phyloP scores from a whole-genome alignment of 2,797 vertebrate species.

The Octomys mimax region DNA sequence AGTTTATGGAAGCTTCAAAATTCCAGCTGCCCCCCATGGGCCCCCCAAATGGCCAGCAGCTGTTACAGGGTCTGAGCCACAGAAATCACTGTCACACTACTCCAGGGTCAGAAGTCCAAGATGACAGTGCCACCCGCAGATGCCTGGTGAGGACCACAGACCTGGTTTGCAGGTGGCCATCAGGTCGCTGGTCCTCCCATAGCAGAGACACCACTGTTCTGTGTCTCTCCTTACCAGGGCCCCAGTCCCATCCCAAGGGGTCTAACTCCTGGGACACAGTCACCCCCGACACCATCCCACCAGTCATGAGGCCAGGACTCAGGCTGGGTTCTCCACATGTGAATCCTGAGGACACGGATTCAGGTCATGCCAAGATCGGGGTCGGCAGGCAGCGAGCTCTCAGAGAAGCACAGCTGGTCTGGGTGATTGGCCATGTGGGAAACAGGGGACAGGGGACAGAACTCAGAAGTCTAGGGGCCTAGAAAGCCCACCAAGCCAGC shows the following conservation, averaged over 20 bases:
- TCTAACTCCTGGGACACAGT: background rate
- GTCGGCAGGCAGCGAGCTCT: background rate
- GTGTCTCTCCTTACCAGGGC: background rate
- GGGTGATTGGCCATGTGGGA: fast-evolving
- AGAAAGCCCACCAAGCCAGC: background rate
- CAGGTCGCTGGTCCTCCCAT: background rate
- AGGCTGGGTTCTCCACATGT: fast-evolving
- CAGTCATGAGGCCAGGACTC: no score
- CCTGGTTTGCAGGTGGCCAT: background rate
- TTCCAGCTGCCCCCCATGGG: background rate
- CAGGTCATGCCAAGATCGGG: background rate
- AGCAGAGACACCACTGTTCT: no score
- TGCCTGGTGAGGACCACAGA: no score
- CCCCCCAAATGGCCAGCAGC: fast-evolving
- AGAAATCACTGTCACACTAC: background rate
- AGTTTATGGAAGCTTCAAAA: constrained; percentile 1
- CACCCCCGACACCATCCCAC: background rate
- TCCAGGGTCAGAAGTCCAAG: fast-evolving
- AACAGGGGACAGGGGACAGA: fast-evolving
- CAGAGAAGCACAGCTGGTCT: background rate
- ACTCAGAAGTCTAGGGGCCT: background rate
- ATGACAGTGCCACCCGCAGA: background rate
- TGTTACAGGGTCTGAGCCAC: background rate
- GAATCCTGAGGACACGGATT: background rate
- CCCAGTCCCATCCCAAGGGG: background rate